Evolutionary conservation across 2,888 invertebrate species (phyloP), one percentile per base, ranked within the genome.

Genomic region (Scaptomyza reducta): DNA sequence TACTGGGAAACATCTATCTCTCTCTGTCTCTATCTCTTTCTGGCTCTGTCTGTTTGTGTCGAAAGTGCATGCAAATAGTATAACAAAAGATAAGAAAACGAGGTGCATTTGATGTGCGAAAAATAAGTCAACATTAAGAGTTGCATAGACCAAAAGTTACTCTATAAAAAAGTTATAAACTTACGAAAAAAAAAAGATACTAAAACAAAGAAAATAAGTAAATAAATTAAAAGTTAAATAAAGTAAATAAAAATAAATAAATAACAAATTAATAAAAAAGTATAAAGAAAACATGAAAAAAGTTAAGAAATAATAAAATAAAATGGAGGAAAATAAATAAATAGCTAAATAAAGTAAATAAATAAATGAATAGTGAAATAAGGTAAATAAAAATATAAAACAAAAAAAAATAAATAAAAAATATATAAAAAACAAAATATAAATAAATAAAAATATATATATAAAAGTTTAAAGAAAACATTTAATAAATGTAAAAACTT

Each of bases 31-130:
- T 22, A 3, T 22, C 14, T 14, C 14, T 38, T 0, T 3, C n/a
- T 38, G 7, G 14, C 38, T 14, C 3, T n/a, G 5, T 40, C n/a
- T 40, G 41, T 33, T 13, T 27, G 35, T 47, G 51, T 46, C 14
- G 31, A 62, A 61, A 67, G 77, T 74, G 78, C 74, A 74, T 73
- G 60, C 57, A 63, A 57, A 67, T 74, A 74, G 59, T 59, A 46
- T 66, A 72, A 58, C 53, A 55, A 46, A 35, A 31, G 38, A 31
- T 18, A 40, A 56, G 49, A 47, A 59, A 51, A 69, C 1, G 40
- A 54, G 60, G 6, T 60, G 57, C 77, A 77, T 33, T 40, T 40
- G 16, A 40, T 40, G 40, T 40, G 40, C 40, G 5, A 44, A 42
- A 22, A 14, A 38, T 38, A 6, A 5, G 16, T 9, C 29, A 29